Evolutionary conservation across 2,797 vertebrate genomes (phyloP), one percentile per base, ranked within the genome.

Genomic region (Galaxias olidus): DNA sequence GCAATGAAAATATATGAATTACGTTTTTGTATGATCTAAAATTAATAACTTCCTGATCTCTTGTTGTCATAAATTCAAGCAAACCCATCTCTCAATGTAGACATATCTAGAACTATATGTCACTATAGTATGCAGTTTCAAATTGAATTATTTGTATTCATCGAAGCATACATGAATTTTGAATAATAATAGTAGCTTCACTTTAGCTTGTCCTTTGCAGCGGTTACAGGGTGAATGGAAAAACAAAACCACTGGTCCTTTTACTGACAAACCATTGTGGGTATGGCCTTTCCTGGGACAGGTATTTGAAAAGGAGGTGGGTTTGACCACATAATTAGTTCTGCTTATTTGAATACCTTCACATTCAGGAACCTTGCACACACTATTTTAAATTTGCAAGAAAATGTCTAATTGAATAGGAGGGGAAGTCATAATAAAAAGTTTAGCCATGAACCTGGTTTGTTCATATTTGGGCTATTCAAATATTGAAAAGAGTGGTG

Each of bases 231-330:
- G 90, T 90, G 86, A 93, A 81, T 88, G 87, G 87, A 89, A 86
- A n/a, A 84, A 88, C 88, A 81, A 85, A 89, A 91, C 90, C 90
- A 88, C 91, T 79, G 75, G 63, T 74, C 80, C 81, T 93, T 93
- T 93, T 85, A 91, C 90, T 92, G 84, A 80, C 92, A 93, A 93
- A 93, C 91, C 78, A 85, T 79, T 84, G 82, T 61, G 86, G 89
- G 84, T 15, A 47, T 77, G 72, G 74, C 73, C 77, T 90, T 91
- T 91, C 89, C 90, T 90, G 88, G 83, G 75, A 83, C 58, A 51
- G 50, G 85, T 85, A 81, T 77, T 84, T 51, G 81, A 72, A 84
- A 74, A 76, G 67, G 59, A 45, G 74, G 82, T 60, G 84, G 80
- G 71, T 76, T 70, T 59, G 58, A 87, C 90, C 90, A n/a, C 89